Conservation (phyloP, 2,888 invertebrate species). For the Idaea aversata region DNA sequence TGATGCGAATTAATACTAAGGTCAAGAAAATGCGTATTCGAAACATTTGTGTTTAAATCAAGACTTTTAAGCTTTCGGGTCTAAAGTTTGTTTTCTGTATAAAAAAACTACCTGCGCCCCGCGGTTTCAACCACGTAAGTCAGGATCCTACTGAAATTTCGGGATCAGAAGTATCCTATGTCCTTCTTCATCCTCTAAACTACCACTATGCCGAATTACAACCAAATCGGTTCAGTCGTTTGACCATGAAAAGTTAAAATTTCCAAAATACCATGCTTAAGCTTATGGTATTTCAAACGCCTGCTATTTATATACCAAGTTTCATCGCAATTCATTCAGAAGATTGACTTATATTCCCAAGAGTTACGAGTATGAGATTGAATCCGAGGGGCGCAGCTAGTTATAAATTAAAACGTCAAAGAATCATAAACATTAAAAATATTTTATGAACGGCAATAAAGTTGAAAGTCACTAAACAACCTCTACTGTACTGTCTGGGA, state of each 20-base stretch:
- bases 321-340: too few relatives aligned
- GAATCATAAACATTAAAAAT: neutral
- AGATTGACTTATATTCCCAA: too few relatives aligned
- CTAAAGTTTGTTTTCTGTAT: too few relatives aligned
- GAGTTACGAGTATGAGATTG: neutral
- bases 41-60: neutral
- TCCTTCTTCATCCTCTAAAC: too few relatives aligned
- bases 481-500: neutral
- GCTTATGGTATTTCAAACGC: too few relatives aligned
- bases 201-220: too few relatives aligned
- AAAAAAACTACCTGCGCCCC: neutral
- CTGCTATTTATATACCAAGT: too few relatives aligned
- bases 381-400: neutral
- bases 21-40: conserved; percentile 9
- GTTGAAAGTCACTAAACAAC: neutral
- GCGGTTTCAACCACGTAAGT: neutral
- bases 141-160: neutral
- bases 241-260: too few relatives aligned
- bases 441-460: conserved; percentile 4
- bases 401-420: neutral
- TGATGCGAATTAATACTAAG: conserved; percentile 21
- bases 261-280: too few relatives aligned
- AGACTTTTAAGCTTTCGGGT: too few relatives aligned
- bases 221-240: too few relatives aligned
- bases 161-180: neutral